phyloP scores from a whole-genome alignment of 2,888 invertebrate species.

The Hyposoter didymator region DNA sequence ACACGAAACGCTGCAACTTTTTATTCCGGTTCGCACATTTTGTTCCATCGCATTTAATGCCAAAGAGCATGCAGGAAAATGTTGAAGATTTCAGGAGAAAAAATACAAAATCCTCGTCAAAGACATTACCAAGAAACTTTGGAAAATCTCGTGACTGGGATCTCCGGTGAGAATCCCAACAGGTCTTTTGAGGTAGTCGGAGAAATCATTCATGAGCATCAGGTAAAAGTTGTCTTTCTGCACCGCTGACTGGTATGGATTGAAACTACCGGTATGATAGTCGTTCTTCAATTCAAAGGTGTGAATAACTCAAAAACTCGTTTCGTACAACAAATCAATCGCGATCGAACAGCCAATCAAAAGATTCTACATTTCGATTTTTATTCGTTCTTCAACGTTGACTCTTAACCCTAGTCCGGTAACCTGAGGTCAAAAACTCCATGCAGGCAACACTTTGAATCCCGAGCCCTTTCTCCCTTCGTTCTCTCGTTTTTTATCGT shows the following conservation, averaged over 20 bases:
- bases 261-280: slow-evolving; percentile 23
- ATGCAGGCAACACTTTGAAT: too few species aligned
- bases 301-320: slow-evolving; percentile 27
- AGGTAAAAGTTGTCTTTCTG: slow-evolving; percentile 62
- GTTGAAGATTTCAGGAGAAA: neutral
- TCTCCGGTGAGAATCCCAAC: slow-evolving; percentile 3
- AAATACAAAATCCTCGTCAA: neutral
- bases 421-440: too few species aligned
- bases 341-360: neutral
- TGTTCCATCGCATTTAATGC: neutral
- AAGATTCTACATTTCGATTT: neutral
- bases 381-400: neutral
- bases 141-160: slow-evolving; percentile 18
- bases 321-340: neutral
- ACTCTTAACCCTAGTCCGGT: too few species aligned
- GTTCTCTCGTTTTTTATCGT: too few species aligned
- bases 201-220: slow-evolving; percentile 70
- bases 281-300: slow-evolving; percentile 12
- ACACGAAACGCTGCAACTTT: neutral
- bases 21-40: neutral
- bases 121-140: slow-evolving; percentile 8
- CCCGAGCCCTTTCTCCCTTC: too few species aligned
- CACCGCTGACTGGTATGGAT: slow-evolving; percentile 28
- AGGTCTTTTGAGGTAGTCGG: slow-evolving; percentile 61
- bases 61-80: neutral